Percentiles rank a stretch among this genome's conserved stretches.
Conservation (phyloP, 2,113 vertebrate species). For the Marcusenius ussheri region DNA sequence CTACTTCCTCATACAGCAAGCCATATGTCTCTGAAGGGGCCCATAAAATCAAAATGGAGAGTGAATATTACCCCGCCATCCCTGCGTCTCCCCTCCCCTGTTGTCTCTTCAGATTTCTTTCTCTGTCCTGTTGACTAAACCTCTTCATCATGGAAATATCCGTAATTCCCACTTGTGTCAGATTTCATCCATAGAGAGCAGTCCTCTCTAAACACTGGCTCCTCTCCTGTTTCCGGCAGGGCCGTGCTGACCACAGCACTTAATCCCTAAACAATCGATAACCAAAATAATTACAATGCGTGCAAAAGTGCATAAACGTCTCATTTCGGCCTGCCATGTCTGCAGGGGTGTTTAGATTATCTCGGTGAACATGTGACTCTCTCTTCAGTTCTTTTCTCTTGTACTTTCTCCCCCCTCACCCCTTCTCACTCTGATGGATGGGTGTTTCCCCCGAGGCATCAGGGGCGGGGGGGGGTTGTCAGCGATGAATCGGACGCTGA, state of each 20-base stretch:
- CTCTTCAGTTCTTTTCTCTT: background rate
- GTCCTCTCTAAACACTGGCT: background rate
- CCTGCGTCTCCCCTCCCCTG: background rate
- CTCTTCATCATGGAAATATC: background rate
- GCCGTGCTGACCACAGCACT: background rate
- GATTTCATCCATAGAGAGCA: background rate
- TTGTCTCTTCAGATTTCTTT: background rate
- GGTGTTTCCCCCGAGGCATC: conserved; percentile 20
- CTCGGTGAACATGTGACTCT: background rate
- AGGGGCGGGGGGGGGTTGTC: background rate
- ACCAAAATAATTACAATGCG: background rate
- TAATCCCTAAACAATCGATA: background rate
- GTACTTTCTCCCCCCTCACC: background rate
- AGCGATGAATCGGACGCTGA: background rate
- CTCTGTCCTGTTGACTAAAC: background rate
- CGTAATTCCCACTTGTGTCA: background rate
- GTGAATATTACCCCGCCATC: background rate
- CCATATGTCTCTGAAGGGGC: background rate
- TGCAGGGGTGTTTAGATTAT: background rate
- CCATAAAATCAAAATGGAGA: background rate
- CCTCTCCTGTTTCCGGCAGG: background rate
- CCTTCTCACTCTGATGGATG: conserved; percentile 13
- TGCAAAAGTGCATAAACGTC: background rate
- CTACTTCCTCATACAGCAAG: background rate
- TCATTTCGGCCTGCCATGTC: background rate